phyloP scores from a whole-genome alignment of 2,113 vertebrate genomes.

The Pavo muticus region DNA sequence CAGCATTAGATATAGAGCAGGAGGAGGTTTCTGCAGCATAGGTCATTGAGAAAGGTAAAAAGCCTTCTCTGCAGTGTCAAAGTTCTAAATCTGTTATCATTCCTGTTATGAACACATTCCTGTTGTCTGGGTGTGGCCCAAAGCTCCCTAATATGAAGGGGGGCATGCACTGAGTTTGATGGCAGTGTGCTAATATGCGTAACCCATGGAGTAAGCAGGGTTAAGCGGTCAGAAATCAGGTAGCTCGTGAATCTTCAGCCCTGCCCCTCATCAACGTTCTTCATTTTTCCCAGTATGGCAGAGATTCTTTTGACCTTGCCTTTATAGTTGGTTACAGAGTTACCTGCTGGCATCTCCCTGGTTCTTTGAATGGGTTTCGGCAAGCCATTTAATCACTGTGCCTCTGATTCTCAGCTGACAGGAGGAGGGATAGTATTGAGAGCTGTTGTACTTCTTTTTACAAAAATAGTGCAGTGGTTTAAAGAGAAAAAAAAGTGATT shows the following conservation, averaged over 20 bases:
- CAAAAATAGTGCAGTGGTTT: neutral
- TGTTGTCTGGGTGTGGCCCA: neutral
- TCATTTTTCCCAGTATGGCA: neutral
- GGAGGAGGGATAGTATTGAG: neutral
- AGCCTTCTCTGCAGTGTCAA: neutral
- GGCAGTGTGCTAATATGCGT: neutral
- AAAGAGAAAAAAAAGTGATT: neutral
- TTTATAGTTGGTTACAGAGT: neutral
- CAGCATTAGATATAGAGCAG: neutral
- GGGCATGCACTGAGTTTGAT: neutral
- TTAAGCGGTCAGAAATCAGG: neutral
- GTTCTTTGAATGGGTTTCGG: neutral
- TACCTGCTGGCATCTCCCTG: neutral
- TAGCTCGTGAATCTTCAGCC: neutral
- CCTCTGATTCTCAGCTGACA: neutral
- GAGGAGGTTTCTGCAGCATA: neutral
- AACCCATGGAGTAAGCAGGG: neutral
- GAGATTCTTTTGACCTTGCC: neutral
- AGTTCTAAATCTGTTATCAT: neutral
- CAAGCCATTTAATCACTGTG: neutral
- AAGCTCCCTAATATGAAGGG: neutral
- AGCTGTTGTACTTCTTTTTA: neutral
- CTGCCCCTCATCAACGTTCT: neutral
- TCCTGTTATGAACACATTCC: neutral
- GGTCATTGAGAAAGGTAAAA: neutral